phyloP scores from a whole-genome alignment of 2,888 invertebrate genomes.

The Nemurella pictetii region DNA sequence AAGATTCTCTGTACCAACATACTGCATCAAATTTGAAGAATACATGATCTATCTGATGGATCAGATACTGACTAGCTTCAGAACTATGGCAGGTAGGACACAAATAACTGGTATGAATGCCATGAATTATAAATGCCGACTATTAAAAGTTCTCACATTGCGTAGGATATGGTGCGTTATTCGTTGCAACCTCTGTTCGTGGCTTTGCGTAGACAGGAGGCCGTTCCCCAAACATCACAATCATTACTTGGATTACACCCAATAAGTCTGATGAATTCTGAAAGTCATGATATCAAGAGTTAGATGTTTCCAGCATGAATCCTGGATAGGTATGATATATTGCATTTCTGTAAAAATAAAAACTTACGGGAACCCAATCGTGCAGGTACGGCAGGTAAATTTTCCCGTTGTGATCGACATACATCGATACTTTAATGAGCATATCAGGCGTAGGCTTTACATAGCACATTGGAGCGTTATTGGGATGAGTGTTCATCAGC shows the following conservation, averaged over 20 bases:
- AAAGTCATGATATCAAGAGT: no score
- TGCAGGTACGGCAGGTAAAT: constrained; percentile 95
- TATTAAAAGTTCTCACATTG: constrained; percentile 51
- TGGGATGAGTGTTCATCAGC: constrained; percentile 96
- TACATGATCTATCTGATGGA: no score
- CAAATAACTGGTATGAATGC: no score
- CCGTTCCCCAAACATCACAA: constrained; percentile 88
- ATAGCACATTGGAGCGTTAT: constrained; percentile 92
- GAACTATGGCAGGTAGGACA: no score
- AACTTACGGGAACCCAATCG: constrained; percentile 80
- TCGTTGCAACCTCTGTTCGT: constrained; percentile 54
- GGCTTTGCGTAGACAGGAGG: constrained; percentile 90
- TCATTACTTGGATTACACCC: constrained; percentile 88
- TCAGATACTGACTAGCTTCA: no score
- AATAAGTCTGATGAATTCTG: constrained; percentile 81
- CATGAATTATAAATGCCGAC: neutral
- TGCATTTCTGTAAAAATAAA: no score
- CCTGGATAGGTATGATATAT: no score
- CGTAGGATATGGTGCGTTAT: constrained; percentile 58
- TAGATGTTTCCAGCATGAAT: no score
- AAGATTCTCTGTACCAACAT: no score
- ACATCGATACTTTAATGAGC: constrained; percentile 92
- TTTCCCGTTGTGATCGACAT: constrained; percentile 93
- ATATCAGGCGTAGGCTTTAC: constrained; percentile 94
- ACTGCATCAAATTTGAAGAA: no score